Conservation (phyloP, 2,888 invertebrate species). For the Acleris laterana region DNA sequence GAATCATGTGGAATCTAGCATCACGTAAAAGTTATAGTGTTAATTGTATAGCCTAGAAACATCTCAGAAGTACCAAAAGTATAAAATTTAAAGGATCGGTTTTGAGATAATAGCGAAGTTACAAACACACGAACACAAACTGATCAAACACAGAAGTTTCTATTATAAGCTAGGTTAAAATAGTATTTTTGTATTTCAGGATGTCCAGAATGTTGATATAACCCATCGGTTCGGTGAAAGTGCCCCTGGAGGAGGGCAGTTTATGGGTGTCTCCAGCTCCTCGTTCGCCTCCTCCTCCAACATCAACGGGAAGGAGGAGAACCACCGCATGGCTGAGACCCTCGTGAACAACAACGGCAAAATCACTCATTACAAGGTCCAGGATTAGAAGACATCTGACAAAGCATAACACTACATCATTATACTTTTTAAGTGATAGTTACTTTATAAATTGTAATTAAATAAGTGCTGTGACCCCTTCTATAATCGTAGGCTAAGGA, state of each 20-base stretch:
- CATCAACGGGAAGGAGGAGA: slow-evolving; percentile 84
- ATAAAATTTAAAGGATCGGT: no score
- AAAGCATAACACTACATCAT: slow-evolving; percentile 8
- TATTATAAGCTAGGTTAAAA: background rate
- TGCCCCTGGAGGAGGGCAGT: slow-evolving; percentile 42
- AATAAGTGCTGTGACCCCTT: slow-evolving; percentile 27
- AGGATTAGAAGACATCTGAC: slow-evolving; percentile 46
- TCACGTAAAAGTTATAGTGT: no score
- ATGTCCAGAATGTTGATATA: slow-evolving; percentile 76
- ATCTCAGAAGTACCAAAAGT: no score
- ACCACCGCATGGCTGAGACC: slow-evolving; percentile 85
- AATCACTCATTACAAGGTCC: slow-evolving; percentile 85
- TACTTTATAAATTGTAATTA: slow-evolving; percentile 11
- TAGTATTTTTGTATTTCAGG: slow-evolving; percentile 62
- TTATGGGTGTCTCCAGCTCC: slow-evolving; percentile 85
- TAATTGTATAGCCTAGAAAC: no score
- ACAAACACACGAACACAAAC: no score
- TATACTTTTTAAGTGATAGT: slow-evolving; percentile 4
- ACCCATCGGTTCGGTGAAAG: slow-evolving; percentile 49
- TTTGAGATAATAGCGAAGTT: no score
- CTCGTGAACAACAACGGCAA: slow-evolving; percentile 90
- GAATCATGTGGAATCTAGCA: no score
- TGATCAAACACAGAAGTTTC: background rate
- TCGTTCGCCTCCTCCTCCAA: slow-evolving; percentile 85
- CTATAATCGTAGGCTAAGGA: slow-evolving; percentile 12